phyloP scores from a whole-genome alignment of 2,797 vertebrate species.

The Astyanax mexicanus region DNA sequence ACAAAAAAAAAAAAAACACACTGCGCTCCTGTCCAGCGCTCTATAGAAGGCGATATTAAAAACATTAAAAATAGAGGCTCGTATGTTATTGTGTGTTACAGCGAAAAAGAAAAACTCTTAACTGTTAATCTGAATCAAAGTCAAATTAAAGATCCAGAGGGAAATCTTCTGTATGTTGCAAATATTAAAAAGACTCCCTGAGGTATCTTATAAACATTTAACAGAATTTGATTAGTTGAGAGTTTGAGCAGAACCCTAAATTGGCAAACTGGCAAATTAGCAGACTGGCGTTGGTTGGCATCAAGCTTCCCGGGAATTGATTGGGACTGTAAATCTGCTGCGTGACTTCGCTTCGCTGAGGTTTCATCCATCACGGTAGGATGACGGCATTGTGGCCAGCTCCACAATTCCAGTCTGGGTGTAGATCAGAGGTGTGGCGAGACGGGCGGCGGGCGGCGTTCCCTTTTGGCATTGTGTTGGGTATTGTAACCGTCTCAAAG shows the following conservation, averaged over 20 bases:
- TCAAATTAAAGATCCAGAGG: too few relatives aligned
- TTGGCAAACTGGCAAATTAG: constrained; percentile 48
- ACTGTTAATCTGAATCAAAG: too few relatives aligned
- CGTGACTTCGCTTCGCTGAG: constrained; percentile 33
- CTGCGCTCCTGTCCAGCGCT: too few relatives aligned
- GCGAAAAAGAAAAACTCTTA: too few relatives aligned
- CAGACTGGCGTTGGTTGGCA: too few relatives aligned
- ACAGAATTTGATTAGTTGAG: too few relatives aligned
- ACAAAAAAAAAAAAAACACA: too few relatives aligned
- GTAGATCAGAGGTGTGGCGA: constrained; percentile 58
- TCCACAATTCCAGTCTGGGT: constrained; percentile 40
- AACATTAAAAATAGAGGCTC: too few relatives aligned
- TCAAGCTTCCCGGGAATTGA: constrained; percentile 43
- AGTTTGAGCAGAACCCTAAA: constrained; percentile 25
- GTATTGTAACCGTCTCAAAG: constrained; percentile 62
- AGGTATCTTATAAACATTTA: too few relatives aligned
- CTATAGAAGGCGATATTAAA: constrained; percentile 95
- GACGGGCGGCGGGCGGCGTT: constrained; percentile 51
- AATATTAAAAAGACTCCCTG: too few relatives aligned
- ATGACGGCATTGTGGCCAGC: constrained; percentile 48
- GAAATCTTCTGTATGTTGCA: too few relatives aligned
- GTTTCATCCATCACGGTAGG: constrained; percentile 52
- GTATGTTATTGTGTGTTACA: too few relatives aligned
- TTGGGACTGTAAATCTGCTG: constrained; percentile 25
- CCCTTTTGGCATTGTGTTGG: constrained; percentile 53